Conservation (phyloP, 1,140 invertebrate species). For the Araneus ventricosus region DNA sequence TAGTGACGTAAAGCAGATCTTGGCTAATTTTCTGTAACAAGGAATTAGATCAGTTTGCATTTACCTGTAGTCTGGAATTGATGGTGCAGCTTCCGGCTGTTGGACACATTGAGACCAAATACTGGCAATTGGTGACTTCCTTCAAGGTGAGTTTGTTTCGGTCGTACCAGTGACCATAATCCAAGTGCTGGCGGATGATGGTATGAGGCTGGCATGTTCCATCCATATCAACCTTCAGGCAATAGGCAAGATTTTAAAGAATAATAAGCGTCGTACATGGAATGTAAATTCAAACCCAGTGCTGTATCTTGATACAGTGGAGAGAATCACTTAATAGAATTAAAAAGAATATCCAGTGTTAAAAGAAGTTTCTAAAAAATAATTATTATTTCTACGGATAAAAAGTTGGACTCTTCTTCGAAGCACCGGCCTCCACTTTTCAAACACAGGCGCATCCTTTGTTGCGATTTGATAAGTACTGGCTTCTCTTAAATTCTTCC, state of each 20-base stretch:
- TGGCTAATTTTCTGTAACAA: too few relatives aligned
- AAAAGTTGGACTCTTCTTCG: too few relatives aligned
- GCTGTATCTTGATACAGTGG: background rate
- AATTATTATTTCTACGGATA: background rate
- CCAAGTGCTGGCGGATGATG: slow-evolving; percentile 95
- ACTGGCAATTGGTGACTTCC: slow-evolving; percentile 98
- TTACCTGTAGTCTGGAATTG: slow-evolving; percentile 91
- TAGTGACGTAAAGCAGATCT: too few relatives aligned
- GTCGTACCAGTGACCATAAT: slow-evolving; percentile 96
- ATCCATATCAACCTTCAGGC: slow-evolving; percentile 90
- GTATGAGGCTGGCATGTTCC: slow-evolving; percentile 98
- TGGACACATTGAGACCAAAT: slow-evolving; percentile 98
- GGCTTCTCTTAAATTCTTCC: too few relatives aligned
- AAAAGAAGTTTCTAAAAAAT: too few relatives aligned
- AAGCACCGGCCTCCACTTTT: too few relatives aligned
- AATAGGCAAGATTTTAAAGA: background rate
- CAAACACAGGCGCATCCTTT: too few relatives aligned
- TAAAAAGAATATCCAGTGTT: background rate
- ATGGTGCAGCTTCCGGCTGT: slow-evolving; percentile 98
- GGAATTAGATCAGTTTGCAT: background rate
- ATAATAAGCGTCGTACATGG: background rate
- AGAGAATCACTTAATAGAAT: too few relatives aligned
- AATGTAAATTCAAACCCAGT: background rate
- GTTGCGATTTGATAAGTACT: too few relatives aligned
- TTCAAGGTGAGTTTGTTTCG: slow-evolving; percentile 93